Conservation (phyloP, 2,113 vertebrate genomes). For the Haemorhous mexicanus region DNA sequence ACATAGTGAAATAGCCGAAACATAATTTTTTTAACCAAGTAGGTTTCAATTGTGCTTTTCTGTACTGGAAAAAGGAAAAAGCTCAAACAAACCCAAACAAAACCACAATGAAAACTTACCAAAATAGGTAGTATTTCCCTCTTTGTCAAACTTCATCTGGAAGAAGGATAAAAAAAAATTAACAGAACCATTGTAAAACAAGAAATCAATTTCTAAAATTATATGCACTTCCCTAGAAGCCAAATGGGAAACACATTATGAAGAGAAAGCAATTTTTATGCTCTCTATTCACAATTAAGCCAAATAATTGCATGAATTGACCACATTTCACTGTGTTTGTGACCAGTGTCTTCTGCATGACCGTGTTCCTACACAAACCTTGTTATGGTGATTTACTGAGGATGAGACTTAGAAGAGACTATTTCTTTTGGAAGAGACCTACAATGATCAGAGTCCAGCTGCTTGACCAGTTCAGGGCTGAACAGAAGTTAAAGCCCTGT, state of each 20-base stretch:
- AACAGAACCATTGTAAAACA: background rate
- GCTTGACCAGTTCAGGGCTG: background rate
- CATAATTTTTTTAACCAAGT: background rate
- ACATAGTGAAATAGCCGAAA: background rate
- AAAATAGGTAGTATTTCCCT: conserved; percentile 87
- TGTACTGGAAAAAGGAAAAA: background rate
- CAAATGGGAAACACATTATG: fast-evolving
- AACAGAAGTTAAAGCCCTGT: background rate
- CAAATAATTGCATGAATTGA: background rate
- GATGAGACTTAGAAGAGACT: background rate
- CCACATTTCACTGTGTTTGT: background rate
- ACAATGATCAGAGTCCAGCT: background rate
- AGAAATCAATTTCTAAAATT: background rate
- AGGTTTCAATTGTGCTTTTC: background rate
- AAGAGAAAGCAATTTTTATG: background rate
- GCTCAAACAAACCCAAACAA: background rate
- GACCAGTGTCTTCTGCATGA: background rate
- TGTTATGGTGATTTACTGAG: background rate
- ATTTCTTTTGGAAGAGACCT: background rate
- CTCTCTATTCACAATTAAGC: background rate
- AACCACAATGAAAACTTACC: conserved; percentile 76
- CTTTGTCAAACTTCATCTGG: conserved; percentile 92
- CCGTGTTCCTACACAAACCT: fast-evolving
- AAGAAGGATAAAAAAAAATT: background rate
- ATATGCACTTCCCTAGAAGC: background rate